Base-by-base conservation (phyloP, 2,888 invertebrate species). In the Scaptomyza reducta region DNA sequence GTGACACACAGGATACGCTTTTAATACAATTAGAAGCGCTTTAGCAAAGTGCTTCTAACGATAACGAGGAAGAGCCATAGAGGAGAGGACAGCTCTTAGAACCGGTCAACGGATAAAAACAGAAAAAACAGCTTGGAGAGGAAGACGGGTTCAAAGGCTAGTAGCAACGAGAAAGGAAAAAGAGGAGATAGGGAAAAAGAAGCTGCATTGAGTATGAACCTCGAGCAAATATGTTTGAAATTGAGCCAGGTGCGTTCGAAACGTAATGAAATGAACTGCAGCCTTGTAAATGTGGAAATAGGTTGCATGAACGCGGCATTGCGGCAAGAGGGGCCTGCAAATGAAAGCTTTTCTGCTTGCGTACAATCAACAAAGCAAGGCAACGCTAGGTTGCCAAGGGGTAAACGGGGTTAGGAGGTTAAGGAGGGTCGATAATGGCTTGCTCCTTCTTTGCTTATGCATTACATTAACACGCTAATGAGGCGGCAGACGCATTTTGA, bases 21-120 rank as follows among this genome's bases (percentile, higher is more conserved):
- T 81, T 87, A 87, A 87, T 77, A 79, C 83, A 83, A 83, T 83
- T 83, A 83, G 77, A 77, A 77, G 77, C 82, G 82, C 85, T 87
- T 85, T 74, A 79, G 76, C 71, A 79, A 85, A 87, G 86, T 87
- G 74, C 85, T 87, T 80, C 64, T 65, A n/a, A 47, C 25, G 11
- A n/a, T 10, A 5, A 33, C 3, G 22, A 22, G 22, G 22, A 22
- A 22, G 4, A 22, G 1, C 1, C 3, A 3, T 22, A 22, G 22
- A 22, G 59, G 40, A n/a, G n/a, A 25, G 10, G 5, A 10, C 4
- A 25, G 31, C 27, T 44, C 13, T n/a, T 1, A 31, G 18, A 63
- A 41, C 56, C 61, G 73, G 75, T 60, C 75, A 42, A 45, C 42
- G 42, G 58, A 31, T 55, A 33, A 3, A 55, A 44, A 46, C 45